Conservation (phyloP, 2,888 invertebrate genomes). For the Colletes collaris region DNA sequence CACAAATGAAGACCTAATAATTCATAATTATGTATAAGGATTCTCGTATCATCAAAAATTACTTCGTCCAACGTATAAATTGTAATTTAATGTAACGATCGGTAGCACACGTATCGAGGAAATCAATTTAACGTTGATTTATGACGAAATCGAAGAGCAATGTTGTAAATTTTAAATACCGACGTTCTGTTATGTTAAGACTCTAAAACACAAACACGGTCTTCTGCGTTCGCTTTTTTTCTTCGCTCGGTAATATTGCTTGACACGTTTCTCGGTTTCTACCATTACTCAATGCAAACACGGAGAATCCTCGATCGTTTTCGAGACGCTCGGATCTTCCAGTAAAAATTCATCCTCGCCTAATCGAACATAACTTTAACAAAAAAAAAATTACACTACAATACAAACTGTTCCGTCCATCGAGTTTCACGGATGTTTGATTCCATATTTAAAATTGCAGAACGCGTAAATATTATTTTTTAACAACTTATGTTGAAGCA, state of each 20-base stretch:
- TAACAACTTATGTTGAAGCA: no score
- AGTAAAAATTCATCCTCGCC: neutral
- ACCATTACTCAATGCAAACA: conserved; percentile 4
- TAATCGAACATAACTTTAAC: no score
- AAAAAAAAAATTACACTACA: neutral
- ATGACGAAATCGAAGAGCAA: no score
- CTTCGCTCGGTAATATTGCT: neutral
- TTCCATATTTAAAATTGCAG: no score
- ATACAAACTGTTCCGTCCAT: neutral
- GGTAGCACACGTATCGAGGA: no score
- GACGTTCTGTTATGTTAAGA: neutral
- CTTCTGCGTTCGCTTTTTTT: neutral
- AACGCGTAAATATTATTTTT: no score
- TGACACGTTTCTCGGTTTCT: neutral
- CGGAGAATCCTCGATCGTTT: neutral
- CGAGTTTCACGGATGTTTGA: neutral
- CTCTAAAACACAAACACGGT: neutral
- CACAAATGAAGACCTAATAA: no score
- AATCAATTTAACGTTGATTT: no score
- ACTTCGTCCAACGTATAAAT: no score
- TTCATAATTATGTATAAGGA: no score
- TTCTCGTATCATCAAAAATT: no score
- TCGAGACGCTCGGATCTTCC: neutral
- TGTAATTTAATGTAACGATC: no score
- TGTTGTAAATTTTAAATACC: conserved; percentile 1